phyloP scores from a whole-genome alignment of 2,113 vertebrate species.

The Psittacula cyanocephala region DNA sequence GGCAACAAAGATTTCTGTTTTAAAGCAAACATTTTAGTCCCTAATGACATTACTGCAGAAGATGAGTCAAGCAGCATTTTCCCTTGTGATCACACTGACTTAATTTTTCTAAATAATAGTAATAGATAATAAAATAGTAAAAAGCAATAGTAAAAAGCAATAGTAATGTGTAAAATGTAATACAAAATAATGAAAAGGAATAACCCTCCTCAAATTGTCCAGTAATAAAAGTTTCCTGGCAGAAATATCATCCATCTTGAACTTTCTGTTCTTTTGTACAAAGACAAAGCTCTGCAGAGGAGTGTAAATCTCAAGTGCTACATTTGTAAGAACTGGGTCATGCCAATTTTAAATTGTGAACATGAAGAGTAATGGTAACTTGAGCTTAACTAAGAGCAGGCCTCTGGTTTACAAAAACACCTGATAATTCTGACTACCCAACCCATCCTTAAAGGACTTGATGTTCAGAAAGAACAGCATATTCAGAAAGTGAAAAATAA shows the following conservation, averaged over 20 bases:
- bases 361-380: background rate
- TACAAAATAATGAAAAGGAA: background rate
- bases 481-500: background rate
- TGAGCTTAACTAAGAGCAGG: background rate
- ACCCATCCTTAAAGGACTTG: background rate
- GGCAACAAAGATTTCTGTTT: slow-evolving; percentile 15
- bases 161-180: background rate
- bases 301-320: background rate
- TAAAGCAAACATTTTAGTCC: slow-evolving; percentile 5
- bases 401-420: background rate
- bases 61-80: background rate
- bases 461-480: background rate
- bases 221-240: background rate
- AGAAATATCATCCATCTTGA: background rate
- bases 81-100: background rate
- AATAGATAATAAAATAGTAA: background rate
- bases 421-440: background rate
- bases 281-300: background rate
- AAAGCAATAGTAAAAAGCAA: accelerated
- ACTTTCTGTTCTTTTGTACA: background rate
- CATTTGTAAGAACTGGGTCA: slow-evolving; percentile 21
- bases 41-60: slow-evolving; percentile 9
- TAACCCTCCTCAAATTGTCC: background rate
- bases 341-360: slow-evolving; percentile 29
- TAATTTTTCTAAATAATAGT: background rate